Conservation (phyloP, 2,113 vertebrate species). For the Eublepharis macularius region DNA sequence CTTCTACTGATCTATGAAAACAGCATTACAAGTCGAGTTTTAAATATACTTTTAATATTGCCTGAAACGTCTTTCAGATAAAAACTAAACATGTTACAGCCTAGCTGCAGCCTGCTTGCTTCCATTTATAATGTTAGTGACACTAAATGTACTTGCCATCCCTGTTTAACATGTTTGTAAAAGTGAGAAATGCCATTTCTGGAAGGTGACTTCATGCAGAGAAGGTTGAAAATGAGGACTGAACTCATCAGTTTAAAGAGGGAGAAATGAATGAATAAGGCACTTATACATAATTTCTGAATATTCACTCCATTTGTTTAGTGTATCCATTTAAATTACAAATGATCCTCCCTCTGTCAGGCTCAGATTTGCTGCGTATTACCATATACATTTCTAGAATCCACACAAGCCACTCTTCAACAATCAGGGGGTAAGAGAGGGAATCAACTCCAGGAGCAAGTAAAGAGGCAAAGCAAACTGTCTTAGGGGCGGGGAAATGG, state of each 20-base stretch:
- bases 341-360: constrained; percentile 11
- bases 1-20: constrained; percentile 24
- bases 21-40: neutral
- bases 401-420: constrained; percentile 22
- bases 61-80: neutral
- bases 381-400: constrained; percentile 37
- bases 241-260: constrained; percentile 27
- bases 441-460: constrained; percentile 37
- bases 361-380: constrained; percentile 40
- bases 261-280: constrained; percentile 8
- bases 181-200: constrained; percentile 37
- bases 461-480: neutral
- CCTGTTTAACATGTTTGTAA: constrained; percentile 5
- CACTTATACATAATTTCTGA: constrained; percentile 23
- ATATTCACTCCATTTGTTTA: constrained; percentile 20
- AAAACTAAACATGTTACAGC: constrained; percentile 22
- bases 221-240: constrained; percentile 42
- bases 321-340: constrained; percentile 28
- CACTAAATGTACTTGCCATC: constrained; percentile 26
- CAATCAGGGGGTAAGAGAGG: constrained; percentile 11
- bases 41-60: constrained; percentile 14
- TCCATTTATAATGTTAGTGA: constrained; percentile 27
- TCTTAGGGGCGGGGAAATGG: neutral
- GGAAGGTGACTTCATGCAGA: constrained; percentile 28
- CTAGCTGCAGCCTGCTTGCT: constrained; percentile 3